A percentile compares a stretch with the other conserved stretches of the same genome.
Conservation (phyloP, 1,140 invertebrate genomes). For the Drosophila trapezifrons region DNA sequence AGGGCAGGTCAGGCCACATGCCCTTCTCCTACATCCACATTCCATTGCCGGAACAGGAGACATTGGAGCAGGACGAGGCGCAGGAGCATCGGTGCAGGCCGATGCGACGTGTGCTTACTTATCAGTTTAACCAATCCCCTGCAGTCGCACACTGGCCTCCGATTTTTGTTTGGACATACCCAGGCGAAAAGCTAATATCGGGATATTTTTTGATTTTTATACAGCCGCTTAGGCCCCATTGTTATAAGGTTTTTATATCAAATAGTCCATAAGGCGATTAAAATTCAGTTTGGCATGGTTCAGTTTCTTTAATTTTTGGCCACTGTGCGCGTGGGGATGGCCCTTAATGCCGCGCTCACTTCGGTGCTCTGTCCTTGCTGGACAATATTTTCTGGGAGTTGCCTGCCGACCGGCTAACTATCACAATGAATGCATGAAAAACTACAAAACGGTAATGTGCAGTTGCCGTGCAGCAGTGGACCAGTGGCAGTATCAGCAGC, state of each 20-base stretch:
- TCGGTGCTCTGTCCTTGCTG: slow-evolving; percentile 9
- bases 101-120: slow-evolving; percentile 55
- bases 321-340: slow-evolving; percentile 1
- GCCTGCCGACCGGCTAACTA: slow-evolving; percentile 57
- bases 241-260: too few relatives aligned
- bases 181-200: background rate
- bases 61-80: slow-evolving; percentile 19
- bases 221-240: too few relatives aligned
- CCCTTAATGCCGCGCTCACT: slow-evolving; percentile 9
- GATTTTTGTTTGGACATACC: background rate
- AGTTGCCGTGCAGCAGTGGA: slow-evolving; percentile 57
- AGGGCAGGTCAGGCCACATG: slow-evolving; percentile 3
- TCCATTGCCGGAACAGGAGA: slow-evolving; percentile 41
- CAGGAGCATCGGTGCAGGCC: slow-evolving; percentile 7
- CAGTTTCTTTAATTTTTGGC: background rate
- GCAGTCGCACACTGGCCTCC: slow-evolving; percentile 13
- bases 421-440: slow-evolving; percentile 77
- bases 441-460: slow-evolving; percentile 75
- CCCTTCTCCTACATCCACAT: slow-evolving; percentile 1
- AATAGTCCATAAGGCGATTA: too few relatives aligned
- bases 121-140: slow-evolving; percentile 63
- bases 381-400: slow-evolving; percentile 59
- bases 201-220: background rate
- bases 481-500: slow-evolving; percentile 10
- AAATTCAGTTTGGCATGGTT: too few relatives aligned